These are phyloP conservation scores for Glyptemys insculpta DNA, from an alignment of 2,797 vertebrate genomes.

Conservation along the genomic window DNA sequence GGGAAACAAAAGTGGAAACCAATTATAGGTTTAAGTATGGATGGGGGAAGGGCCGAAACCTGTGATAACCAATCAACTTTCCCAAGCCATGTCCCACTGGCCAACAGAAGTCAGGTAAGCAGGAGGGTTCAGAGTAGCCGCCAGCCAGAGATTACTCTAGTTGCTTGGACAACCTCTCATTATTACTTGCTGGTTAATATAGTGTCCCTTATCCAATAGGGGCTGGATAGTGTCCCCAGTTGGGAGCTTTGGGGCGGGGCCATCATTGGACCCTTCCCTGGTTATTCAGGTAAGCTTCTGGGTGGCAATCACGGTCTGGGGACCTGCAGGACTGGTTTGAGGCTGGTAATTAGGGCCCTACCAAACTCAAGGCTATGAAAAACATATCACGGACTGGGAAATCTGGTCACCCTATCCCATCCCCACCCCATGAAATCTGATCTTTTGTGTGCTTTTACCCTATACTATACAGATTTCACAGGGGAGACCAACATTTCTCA, in stretches of 20 bases:
- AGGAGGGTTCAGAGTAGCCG: not conserved
- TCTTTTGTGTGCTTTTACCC: too few relatives aligned
- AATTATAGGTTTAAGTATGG: not conserved
- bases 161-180: not conserved
- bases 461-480: too few relatives aligned
- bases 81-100: not conserved
- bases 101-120: not conserved
- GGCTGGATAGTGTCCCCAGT: not conserved
- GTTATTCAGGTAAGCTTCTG: not conserved
- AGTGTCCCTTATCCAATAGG: not conserved
- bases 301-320: not conserved
- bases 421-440: too few relatives aligned
- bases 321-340: not conserved
- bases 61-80: not conserved
- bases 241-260: not conserved
- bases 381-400: too few relatives aligned
- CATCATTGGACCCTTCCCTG: not conserved
- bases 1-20: not conserved
- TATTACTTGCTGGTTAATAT: not conserved
- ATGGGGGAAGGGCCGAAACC: not conserved
- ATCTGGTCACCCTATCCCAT: too few relatives aligned
- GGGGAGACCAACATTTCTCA: too few relatives aligned
- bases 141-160: not conserved
- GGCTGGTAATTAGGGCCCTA: not conserved
- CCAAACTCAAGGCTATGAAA: too few relatives aligned